These are phyloP conservation scores for Eulemur macaco DNA, from an alignment of 2,113 vertebrate species.

Conservation along the genomic window DNA sequence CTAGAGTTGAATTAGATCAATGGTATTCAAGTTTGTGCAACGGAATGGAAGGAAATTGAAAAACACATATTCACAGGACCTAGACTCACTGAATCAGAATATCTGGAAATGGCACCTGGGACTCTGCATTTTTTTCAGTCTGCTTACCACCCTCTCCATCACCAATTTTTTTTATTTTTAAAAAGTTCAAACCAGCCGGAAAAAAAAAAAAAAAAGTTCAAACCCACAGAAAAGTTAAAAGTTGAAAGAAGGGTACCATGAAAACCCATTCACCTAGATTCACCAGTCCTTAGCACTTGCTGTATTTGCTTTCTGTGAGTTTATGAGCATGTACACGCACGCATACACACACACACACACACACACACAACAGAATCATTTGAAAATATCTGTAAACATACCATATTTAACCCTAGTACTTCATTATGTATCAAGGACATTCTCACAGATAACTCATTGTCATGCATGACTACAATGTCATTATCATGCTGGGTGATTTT, in stretches of 20 bases:
- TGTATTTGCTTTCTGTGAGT: not conserved
- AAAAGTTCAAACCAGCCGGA: not conserved
- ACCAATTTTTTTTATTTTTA: not conserved
- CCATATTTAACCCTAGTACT: not conserved
- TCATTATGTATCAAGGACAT: not conserved
- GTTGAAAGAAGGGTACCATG: not conserved
- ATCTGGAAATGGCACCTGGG: not conserved
- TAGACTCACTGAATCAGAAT: not conserved
- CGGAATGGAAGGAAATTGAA: not conserved
- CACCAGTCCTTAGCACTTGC: not conserved
- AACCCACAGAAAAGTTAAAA: not conserved
- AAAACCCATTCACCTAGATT: not conserved
- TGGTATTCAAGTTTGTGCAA: not conserved
- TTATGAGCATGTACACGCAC: not conserved
- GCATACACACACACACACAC: not conserved
- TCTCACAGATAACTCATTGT: not conserved
- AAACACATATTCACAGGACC: not conserved
- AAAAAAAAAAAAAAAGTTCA: not conserved
- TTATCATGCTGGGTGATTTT: not conserved
- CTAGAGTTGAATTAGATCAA: not conserved
- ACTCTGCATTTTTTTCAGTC: not conserved
- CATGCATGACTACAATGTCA: not conserved
- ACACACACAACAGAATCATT: not conserved
- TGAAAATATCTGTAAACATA: not conserved
- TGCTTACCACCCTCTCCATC: no score